Conservation (phyloP, 2,797 vertebrate genomes). For the Sarcoramphus papa region DNA sequence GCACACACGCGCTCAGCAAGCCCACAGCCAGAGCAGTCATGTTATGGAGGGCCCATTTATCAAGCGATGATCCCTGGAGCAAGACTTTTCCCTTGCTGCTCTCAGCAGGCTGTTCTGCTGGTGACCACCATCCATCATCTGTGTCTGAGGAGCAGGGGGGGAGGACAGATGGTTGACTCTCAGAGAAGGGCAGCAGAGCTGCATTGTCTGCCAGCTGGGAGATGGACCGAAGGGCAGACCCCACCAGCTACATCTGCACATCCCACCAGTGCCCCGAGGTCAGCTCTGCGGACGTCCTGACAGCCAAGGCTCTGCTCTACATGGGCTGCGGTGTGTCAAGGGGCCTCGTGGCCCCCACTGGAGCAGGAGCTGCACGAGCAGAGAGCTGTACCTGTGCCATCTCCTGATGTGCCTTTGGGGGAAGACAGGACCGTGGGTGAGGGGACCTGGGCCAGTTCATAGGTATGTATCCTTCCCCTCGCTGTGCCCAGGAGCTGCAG, state of each 20-base stretch:
- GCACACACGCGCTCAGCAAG: background rate
- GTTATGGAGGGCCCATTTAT: fast-evolving
- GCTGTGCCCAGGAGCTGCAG: background rate
- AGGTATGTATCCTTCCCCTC: fast-evolving
- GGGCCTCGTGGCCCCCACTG: fast-evolving
- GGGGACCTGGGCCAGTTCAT: no score
- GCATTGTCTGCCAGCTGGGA: background rate
- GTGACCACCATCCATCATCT: background rate
- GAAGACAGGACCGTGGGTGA: no score
- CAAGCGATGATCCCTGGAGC: background rate
- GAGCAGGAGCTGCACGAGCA: background rate
- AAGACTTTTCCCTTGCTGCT: background rate
- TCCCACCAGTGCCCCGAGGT: background rate
- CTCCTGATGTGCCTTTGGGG: fast-evolving
- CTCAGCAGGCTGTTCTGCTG: background rate
- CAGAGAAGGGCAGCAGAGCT: background rate
- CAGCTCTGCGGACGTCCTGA: fast-evolving
- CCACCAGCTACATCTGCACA: background rate
- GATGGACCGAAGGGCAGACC: background rate
- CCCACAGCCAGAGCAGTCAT: background rate
- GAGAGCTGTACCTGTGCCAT: background rate
- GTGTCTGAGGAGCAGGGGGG: fast-evolving
- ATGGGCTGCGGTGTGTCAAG: fast-evolving
- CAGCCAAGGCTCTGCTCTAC: background rate
- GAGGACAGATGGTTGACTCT: no score